Base-by-base conservation (phyloP, 2,888 invertebrate species). In the Aphelenchoides bicaudatus region DNA sequence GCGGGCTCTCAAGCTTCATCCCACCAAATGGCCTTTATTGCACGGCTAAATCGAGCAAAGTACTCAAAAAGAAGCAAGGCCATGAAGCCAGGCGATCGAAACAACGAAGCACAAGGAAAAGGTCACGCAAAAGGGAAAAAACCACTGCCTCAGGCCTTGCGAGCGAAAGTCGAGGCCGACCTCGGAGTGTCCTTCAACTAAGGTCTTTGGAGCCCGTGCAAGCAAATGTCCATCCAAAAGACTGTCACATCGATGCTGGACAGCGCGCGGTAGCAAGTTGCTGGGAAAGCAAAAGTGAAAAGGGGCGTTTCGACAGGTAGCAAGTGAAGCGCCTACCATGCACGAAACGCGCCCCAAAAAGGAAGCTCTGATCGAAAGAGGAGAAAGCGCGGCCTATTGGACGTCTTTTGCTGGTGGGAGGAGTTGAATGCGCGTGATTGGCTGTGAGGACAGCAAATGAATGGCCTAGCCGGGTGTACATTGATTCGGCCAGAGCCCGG, bases 1-100 rank as follows among this genome's bases (percentile, higher is more conserved):
- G n/a, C n/a, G n/a, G n/a, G n/a, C n/a, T 38, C 34, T 51, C 52
- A 1, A 51, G 37, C 37, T 51, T 51, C 52, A 51, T 51, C 1
- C 1, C 27, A 43, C 16, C 2, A 10, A 39, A 23, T 43, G 4
- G n/a, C n/a, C n/a, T n/a, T n/a, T n/a, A n/a, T n/a, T n/a, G n/a
- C n/a, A n/a, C n/a, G n/a, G n/a, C n/a, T n/a, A n/a, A n/a, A n/a
- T n/a, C n/a, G n/a, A n/a, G n/a, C n/a, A n/a, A n/a, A n/a, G n/a
- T n/a, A n/a, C n/a, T n/a, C n/a, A n/a, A n/a, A n/a, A n/a, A n/a
- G n/a, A n/a, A n/a, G n/a, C n/a, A n/a, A n/a, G n/a, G n/a, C n/a
- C n/a, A n/a, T 10, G 34, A 34, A 10, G 34, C n/a, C n/a, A 10
- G 34, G 34, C n/a, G 34, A n/a, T n/a, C 34, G 34, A 10, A n/a